phyloP scores from a whole-genome alignment of 2,797 vertebrate species.

The Thalassophryne amazonica region DNA sequence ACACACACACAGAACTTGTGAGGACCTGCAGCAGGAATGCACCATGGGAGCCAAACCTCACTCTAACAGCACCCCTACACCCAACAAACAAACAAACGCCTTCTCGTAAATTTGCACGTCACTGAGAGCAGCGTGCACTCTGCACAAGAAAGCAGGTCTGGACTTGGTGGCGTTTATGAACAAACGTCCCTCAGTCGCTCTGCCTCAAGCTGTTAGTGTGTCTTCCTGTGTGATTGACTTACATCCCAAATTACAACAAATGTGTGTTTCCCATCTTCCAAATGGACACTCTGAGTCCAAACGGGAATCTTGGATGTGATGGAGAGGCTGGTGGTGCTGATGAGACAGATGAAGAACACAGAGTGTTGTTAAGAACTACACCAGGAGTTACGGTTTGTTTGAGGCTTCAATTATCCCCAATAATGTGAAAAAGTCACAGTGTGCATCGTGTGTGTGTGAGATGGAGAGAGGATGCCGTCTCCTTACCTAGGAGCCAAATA shows the following conservation, averaged over 20 bases:
- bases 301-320: too few relatives aligned
- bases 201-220: too few relatives aligned
- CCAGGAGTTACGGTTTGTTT: conserved; percentile 23
- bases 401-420: conserved; percentile 11
- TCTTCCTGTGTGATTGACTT: too few relatives aligned
- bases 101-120: conserved; percentile 13
- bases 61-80: conserved; percentile 2
- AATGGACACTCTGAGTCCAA: too few relatives aligned
- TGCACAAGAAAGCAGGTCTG: conserved; percentile 2
- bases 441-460: conserved; percentile 2
- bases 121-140: conserved; percentile 1
- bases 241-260: too few relatives aligned
- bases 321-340: too few relatives aligned
- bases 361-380: conserved; percentile 14
- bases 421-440: conserved; percentile 14
- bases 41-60: too few relatives aligned
- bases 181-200: too few relatives aligned
- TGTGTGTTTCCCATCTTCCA: too few relatives aligned
- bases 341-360: too few relatives aligned
- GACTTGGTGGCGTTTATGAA: background rate
- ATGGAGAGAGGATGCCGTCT: conserved; percentile 27
- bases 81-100: conserved; percentile 6
- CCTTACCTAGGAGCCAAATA: conserved; percentile 44
- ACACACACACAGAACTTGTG: conserved; percentile 23
- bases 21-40: conserved; percentile 51